Conservation (phyloP, 2,113 vertebrate species). For the Naja naja region DNA sequence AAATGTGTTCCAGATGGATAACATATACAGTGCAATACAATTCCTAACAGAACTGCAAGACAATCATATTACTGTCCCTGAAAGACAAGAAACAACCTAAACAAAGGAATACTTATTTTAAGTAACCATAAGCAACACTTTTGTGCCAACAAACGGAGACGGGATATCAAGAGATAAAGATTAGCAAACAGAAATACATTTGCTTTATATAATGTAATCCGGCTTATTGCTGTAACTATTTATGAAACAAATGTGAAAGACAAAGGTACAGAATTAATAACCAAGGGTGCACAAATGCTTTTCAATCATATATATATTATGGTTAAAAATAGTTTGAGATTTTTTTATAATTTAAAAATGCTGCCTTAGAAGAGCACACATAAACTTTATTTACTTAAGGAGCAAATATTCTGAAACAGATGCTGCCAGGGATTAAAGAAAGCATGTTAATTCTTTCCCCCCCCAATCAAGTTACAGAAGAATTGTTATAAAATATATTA, state of each 20-base stretch:
- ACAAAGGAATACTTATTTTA: constrained; percentile 59
- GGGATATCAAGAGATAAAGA: constrained; percentile 66
- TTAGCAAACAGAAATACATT: constrained; percentile 58
- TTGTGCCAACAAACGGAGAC: constrained; percentile 57
- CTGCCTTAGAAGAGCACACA: constrained; percentile 4
- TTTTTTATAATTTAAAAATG: constrained; percentile 8
- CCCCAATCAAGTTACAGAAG: neutral
- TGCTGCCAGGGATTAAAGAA: constrained; percentile 12
- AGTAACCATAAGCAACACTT: constrained; percentile 59
- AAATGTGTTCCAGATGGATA: constrained; percentile 27
- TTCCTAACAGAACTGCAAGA: constrained; percentile 29
- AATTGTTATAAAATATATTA: neutral
- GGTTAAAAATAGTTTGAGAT: constrained; percentile 7
- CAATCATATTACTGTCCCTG: constrained; percentile 41
- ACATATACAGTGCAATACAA: neutral
- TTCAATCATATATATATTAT: constrained; percentile 22
- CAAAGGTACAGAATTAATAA: constrained; percentile 44
- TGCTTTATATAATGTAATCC: constrained; percentile 63
- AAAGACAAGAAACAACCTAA: constrained; percentile 57
- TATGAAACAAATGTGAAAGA: constrained; percentile 52
- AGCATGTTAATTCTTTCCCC: neutral
- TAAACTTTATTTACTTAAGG: neutral
- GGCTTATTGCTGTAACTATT: constrained; percentile 51
- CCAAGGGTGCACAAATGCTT: constrained; percentile 7
- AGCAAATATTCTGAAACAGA: neutral